Base-by-base conservation (phyloP, 1,140 invertebrate species). In the Rhagoletis zephyria region DNA sequence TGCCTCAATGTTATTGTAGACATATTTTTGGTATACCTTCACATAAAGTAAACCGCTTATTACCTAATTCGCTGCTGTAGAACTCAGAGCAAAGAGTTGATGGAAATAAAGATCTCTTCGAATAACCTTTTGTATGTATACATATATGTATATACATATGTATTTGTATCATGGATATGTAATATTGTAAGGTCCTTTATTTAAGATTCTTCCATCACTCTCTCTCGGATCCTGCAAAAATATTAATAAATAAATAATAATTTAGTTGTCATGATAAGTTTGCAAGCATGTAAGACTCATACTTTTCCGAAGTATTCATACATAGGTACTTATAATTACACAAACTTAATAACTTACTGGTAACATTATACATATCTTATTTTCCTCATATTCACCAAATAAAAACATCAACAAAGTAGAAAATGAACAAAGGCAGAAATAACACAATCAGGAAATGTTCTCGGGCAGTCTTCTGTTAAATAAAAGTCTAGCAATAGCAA, bases 211-310 rank as follows among this genome's bases (percentile, higher is more conserved):
- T 67, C 42, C 42, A 67, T 67, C 65, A 40, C 65, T 12, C 65
- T 10, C 65, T 67, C 40, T 67, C 42, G 40, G 30, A 0, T 30
- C 30, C 4, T 40, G 65, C 19, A 30, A 30, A 74, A 74, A 74
- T 74, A 45, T 74, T 48, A 74, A 74, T 74, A 74, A 74, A 74
- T 45, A 74, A n/a, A n/a, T n/a, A n/a, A n/a, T n/a, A n/a, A n/a
- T 74, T 74, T 74, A 74, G 67, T 74, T 74, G 42, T 74, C 67
- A 48, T 45, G 67, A 74, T 74, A 74, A 74, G 42, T 45, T 74
- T 4, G 12, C 64, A 74, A 74, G 40, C 40, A 48, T 16, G 12
- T 1, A 63, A 67, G 40, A 30, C 2, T 40, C 30, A 0, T 56
- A 56, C 51, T 56, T 0, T 7, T 56, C 51, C 51, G 0, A 30